Evolutionary conservation across 2,113 vertebrate species (phyloP), one percentile per base, ranked within the genome.

Genomic region (Sceloporus undulatus): DNA sequence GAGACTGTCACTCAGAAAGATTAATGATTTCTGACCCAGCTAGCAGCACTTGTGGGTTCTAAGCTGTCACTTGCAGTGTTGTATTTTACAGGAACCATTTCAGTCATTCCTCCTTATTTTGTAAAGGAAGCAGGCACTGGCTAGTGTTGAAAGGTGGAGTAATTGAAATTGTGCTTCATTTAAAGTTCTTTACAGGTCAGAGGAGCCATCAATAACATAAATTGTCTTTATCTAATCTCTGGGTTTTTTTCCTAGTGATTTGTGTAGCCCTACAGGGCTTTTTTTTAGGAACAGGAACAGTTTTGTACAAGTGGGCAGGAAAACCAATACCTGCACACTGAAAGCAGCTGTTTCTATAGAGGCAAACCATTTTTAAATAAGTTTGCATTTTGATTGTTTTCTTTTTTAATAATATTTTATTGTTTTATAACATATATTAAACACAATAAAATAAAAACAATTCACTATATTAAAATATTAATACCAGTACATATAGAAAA

Each of bases 21-120:
- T 71, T 73, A 52, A 29, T 84, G 87, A 62, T 90, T 95, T 87
- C 90, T 90, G 90, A 92, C 73, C 82, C 52, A 83, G 83, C 10
- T 59, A 88, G 90, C 87, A 29, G 0, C 76, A 56, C 56, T 85
- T 90, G 40, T 21, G 87, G 0, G 0, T 88, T 84, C 82, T 85
- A 5, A 76, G n/a, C 0, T 62, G 0, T 82, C 90, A 81, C 66
- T 90, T 85, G 73, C 34, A 42, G 65, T 80, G 80, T 84, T 82
- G 6, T 1, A 27, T 92, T 92, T 94, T 85, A 88, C 66, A 95
- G 90, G 14, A 34, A 9, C 84, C 9, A 2, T 79, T 91, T 81
- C 75, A 87, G 68, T 40, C 70, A 77, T 48, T 85, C 65, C 56
- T 25, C 29, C 62, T 81, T 81, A 81, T 75, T 81, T 59, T 85